These are phyloP conservation scores for Motacilla tschutschensis DNA, from an alignment of 2,113 vertebrate genomes.

Conservation along the genomic window DNA sequence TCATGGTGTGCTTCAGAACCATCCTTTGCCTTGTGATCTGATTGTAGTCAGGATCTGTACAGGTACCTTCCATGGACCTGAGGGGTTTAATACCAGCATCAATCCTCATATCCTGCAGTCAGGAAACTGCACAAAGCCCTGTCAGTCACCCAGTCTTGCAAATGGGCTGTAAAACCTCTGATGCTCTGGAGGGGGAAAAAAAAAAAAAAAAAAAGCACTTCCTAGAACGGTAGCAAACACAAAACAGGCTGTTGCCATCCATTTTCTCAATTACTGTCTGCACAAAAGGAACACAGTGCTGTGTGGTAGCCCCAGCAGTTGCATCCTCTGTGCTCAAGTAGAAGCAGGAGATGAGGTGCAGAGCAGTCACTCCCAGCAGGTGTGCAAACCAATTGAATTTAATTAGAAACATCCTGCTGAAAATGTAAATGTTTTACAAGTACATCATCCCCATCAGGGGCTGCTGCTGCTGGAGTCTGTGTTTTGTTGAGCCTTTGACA, in stretches of 20 bases:
- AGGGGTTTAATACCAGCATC: neutral
- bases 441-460: neutral
- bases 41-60: neutral
- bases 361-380: conserved; percentile 30
- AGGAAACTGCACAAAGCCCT: neutral
- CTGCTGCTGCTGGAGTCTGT: neutral
- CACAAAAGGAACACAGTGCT: neutral
- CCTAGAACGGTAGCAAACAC: neutral
- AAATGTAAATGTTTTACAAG: conserved; percentile 37
- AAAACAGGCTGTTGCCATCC: neutral
- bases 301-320: neutral
- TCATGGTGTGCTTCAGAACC: neutral
- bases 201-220: neutral
- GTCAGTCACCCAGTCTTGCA: neutral
- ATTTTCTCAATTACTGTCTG: conserved; percentile 34
- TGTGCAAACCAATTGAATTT: conserved; percentile 22
- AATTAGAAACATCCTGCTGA: conserved; percentile 51
- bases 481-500: neutral
- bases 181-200: neutral
- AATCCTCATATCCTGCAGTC: neutral
- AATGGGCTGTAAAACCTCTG: neutral
- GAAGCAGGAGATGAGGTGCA: neutral
- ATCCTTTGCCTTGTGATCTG: neutral
- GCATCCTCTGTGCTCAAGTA: neutral
- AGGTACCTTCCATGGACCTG: neutral